These are phyloP conservation scores for Erythrolamprus reginae DNA, from an alignment of 2,113 vertebrate species.

Conservation along the genomic window DNA sequence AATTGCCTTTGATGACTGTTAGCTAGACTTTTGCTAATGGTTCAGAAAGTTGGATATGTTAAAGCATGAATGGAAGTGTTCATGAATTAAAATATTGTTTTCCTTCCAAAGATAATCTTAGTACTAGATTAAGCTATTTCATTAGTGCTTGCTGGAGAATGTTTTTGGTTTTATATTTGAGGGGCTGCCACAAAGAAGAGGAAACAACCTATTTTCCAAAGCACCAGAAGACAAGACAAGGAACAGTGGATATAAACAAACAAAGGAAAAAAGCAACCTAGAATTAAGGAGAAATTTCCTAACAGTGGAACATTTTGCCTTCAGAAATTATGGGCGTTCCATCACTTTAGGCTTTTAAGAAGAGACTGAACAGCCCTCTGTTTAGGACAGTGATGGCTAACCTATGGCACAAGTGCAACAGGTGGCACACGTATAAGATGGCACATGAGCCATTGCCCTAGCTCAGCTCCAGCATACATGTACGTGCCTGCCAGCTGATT, in stretches of 20 bases:
- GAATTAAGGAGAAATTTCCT: background rate
- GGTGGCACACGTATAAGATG: too few relatives aligned
- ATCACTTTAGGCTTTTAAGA: background rate
- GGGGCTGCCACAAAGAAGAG: background rate
- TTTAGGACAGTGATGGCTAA: too few relatives aligned
- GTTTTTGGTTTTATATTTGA: background rate
- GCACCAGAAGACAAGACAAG: background rate
- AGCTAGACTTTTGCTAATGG: slow-evolving; percentile 8
- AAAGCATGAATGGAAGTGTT: background rate
- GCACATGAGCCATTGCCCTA: too few relatives aligned
- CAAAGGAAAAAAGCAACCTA: background rate
- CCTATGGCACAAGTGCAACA: too few relatives aligned
- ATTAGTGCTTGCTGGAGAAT: background rate
- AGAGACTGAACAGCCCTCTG: background rate
- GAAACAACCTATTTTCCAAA: background rate
- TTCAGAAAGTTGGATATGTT: slow-evolving; percentile 12
- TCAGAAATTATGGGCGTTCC: background rate
- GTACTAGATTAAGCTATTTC: background rate
- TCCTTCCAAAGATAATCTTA: background rate
- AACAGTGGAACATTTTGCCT: background rate
- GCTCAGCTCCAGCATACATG: too few relatives aligned
- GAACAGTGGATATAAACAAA: background rate
- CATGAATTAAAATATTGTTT: background rate
- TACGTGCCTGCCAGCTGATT: too few relatives aligned
- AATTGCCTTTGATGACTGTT: background rate